phyloP scores from a whole-genome alignment of 2,113 vertebrate genomes.

The Podarcis muralis region DNA sequence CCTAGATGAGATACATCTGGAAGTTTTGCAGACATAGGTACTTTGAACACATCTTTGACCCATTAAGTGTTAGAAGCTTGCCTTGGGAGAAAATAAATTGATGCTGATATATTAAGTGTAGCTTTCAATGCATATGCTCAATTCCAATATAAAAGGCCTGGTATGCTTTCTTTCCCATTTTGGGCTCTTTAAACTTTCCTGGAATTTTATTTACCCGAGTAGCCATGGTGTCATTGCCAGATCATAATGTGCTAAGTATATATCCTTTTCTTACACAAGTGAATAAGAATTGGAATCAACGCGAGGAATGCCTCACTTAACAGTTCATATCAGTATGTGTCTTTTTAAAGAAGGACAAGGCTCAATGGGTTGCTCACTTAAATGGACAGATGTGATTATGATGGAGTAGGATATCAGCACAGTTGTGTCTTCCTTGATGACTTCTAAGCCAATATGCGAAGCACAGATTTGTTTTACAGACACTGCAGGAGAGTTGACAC shows the following conservation, averaged over 20 bases:
- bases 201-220: not conserved
- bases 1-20: not conserved
- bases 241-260: not conserved
- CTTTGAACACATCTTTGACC: not conserved
- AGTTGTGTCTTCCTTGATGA: not conserved
- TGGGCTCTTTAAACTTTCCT: not conserved
- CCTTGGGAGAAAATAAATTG: not conserved
- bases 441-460: not conserved
- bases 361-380: not conserved
- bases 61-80: not conserved
- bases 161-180: not conserved
- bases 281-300: not conserved
- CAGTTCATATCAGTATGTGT: not conserved
- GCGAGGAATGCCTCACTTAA: not conserved
- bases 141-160: not conserved
- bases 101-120: not conserved
- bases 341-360: not conserved
- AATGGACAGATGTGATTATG: not conserved
- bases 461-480: not conserved
- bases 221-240: not conserved
- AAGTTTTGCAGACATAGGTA: not conserved
- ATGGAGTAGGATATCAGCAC: not conserved
- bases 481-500: not conserved
- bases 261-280: not conserved
- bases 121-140: not conserved